These are phyloP conservation scores for Stegodyphus dumicola DNA, from an alignment of 1,140 invertebrate species.

Conservation along the genomic window DNA sequence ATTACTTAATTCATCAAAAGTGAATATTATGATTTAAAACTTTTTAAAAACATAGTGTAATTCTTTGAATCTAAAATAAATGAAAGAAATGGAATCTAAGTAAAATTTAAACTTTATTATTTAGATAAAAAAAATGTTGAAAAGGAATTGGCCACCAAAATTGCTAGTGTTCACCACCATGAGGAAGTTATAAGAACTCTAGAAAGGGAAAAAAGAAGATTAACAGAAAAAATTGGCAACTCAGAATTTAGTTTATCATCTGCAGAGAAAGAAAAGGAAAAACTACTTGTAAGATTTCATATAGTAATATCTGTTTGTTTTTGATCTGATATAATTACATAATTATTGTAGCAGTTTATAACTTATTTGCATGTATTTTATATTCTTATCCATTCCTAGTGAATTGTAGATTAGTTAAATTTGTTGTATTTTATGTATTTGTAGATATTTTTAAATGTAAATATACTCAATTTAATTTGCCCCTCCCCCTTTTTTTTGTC, in stretches of 20 bases:
- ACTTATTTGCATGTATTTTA: background rate
- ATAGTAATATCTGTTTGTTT: background rate
- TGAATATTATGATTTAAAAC: no score
- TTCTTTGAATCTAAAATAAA: background rate
- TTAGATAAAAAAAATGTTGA: constrained; percentile 46
- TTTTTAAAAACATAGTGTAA: no score
- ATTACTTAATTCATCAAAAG: no score
- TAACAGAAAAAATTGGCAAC: constrained; percentile 34
- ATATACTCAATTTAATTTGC: background rate
- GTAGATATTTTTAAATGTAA: background rate
- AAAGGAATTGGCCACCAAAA: constrained; percentile 63
- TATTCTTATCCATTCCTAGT: background rate
- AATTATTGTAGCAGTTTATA: no score
- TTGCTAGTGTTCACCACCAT: constrained; percentile 23
- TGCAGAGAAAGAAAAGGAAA: constrained; percentile 46
- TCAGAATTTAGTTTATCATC: constrained; percentile 31
- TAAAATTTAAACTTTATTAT: background rate
- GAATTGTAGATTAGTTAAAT: background rate
- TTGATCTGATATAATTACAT: no score
- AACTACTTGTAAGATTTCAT: constrained; percentile 24
- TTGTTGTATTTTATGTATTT: background rate
- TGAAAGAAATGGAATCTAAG: background rate
- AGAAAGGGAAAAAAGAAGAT: constrained; percentile 43
- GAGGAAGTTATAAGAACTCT: constrained; percentile 44
- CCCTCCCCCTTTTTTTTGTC: background rate